Base-by-base conservation (phyloP, 2,888 invertebrate genomes). In the Ochropleura leucogaster region DNA sequence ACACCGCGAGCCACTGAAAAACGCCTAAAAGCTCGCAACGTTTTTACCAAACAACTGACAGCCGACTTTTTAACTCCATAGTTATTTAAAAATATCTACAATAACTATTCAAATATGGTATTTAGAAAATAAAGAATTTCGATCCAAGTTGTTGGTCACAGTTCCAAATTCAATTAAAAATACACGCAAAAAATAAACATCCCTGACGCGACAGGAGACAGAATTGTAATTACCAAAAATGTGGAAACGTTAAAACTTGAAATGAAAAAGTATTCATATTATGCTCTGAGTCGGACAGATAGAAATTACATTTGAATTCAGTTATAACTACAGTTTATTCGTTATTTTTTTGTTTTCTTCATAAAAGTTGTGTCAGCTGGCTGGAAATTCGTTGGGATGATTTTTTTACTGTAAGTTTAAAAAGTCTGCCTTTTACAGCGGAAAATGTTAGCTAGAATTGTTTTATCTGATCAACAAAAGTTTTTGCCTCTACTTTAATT, bases 241-340 rank as follows among this genome's bases (percentile, higher is more conserved):
- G 64, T 78, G 74, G 60, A 80, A 79, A 74, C 68, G 68, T 75
- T 72, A 63, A 79, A 86, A 86, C 66, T 80, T 84, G 72, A 76
- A 80, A 86, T 82, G 83, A 74, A 85, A 84, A 87, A 87, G 87
- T 85, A 74, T 81, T 84, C 80, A 83, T 72, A 79, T 84, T 80
- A 84, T 67, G 60, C 75, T 72, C 72, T 83, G 81, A 87, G 80
- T 65, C 63, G 76, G 80, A 86, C 85, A 80, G 77, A 82, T 87
- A 82, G 77, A 83, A 87, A 86, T 88, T 87, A 86, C 80, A 63
- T 88, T 86, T 86, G 86, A 80, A 87, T 86, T 86, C 83, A 82
- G 85, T 88, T 88, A 83, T 86, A 85, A 83, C 82, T 82, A 87
- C 84, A 85, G 82, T 87, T 82, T 86, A 79, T 83, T 79, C 74